Conservation (phyloP, 2,797 vertebrate species). For the Astyanax mexicanus region DNA sequence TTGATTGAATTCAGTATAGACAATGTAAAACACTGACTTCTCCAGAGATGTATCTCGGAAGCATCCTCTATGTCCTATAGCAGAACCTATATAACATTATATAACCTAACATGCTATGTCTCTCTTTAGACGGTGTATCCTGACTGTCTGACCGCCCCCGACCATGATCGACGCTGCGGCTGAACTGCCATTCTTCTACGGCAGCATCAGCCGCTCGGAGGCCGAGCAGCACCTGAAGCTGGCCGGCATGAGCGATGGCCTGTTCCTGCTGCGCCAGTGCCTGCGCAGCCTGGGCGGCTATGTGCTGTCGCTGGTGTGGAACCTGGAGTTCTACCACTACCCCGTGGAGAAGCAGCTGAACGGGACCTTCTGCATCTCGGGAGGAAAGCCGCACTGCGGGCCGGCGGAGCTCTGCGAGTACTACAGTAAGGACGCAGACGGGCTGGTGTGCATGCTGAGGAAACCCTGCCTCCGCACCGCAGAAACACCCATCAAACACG, state of each 20-base stretch:
- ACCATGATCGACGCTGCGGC: conserved; percentile 88
- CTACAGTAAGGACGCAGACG: conserved; percentile 91
- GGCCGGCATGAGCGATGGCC: conserved; percentile 90
- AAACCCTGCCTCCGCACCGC: conserved; percentile 89
- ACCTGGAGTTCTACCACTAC: conserved; percentile 91
- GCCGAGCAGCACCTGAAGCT: conserved; percentile 94
- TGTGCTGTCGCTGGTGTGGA: conserved; percentile 89
- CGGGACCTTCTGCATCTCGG: conserved; percentile 88
- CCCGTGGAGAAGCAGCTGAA: conserved; percentile 93
- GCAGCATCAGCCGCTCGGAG: conserved; percentile 90
- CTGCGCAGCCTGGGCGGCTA: conserved; percentile 95
- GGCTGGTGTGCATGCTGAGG: conserved; percentile 86
- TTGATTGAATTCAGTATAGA: too few relatives aligned
- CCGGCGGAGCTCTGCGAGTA: conserved; percentile 94
- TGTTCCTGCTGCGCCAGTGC: conserved; percentile 93
- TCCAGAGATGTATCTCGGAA: background rate
- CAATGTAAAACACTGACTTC: too few relatives aligned
- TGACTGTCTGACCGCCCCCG: background rate
- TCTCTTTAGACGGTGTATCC: conserved; percentile 8
- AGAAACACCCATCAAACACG: conserved; percentile 76
- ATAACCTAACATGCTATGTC: background rate
- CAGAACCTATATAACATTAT: too few relatives aligned
- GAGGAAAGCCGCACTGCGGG: conserved; percentile 92
- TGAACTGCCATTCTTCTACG: conserved; percentile 94
- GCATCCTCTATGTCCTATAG: background rate